A percentile compares a stretch with the other conserved stretches of the same genome.
phyloP scores from a whole-genome alignment of 2,113 vertebrate genomes.

The Python bivittatus region DNA sequence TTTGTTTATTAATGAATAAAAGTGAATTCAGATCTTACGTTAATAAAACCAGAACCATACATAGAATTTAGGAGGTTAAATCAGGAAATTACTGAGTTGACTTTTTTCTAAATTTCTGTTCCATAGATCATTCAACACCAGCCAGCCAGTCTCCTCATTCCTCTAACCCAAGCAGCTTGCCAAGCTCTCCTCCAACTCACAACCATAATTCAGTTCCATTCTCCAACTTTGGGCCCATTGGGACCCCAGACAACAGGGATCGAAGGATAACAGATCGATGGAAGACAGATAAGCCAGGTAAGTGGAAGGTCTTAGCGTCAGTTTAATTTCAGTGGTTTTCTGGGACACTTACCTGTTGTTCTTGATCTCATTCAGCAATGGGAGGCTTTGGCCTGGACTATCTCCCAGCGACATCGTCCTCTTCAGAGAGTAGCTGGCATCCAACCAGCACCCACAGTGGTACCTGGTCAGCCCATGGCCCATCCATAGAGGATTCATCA shows the following conservation, averaged over 20 bases:
- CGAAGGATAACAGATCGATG: constrained; percentile 89
- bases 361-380: constrained; percentile 70
- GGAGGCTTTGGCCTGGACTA: constrained; percentile 94
- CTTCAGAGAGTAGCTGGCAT: constrained; percentile 91
- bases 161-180: constrained; percentile 97
- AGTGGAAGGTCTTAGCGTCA: background rate
- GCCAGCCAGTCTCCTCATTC: constrained; percentile 99
- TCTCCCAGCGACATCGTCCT: constrained; percentile 80
- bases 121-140: constrained; percentile 95
- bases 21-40: background rate
- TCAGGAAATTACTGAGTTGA: constrained; percentile 22
- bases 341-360: background rate
- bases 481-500: constrained; percentile 91
- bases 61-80: background rate
- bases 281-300: constrained; percentile 94
- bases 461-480: constrained; percentile 90
- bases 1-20: background rate
- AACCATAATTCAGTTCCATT: constrained; percentile 90
- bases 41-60: background rate
- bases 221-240: constrained; percentile 96
- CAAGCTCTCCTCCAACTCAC: constrained; percentile 96
- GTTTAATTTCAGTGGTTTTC: background rate
- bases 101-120: constrained; percentile 41
- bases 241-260: constrained; percentile 93
- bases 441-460: constrained; percentile 78